Conservation (phyloP, 1,140 invertebrate genomes). For the Probaryconus sp. region DNA sequence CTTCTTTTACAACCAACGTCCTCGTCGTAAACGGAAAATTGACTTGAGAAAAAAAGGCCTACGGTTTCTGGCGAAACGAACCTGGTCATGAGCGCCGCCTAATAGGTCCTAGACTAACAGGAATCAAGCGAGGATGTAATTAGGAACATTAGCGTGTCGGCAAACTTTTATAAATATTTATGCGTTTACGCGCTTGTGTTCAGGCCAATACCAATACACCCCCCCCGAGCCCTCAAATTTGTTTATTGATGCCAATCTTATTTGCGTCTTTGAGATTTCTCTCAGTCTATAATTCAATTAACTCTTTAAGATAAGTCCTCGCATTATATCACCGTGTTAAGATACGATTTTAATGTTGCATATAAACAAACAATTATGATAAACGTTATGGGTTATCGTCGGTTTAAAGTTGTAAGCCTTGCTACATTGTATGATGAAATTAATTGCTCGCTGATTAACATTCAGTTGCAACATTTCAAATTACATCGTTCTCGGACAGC, state of each 20-base stretch:
- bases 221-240: no score
- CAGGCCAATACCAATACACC: no score
- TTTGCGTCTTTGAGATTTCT: conserved; percentile 26
- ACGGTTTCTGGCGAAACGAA: conserved; percentile 46
- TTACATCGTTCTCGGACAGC: conserved; percentile 31
- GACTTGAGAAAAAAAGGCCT: conserved; percentile 42
- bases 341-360: conserved; percentile 36
- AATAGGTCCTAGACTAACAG: conserved; percentile 52
- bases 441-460: conserved; percentile 31
- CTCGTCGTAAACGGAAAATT: conserved; percentile 62
- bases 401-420: neutral
- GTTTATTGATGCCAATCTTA: conserved; percentile 43
- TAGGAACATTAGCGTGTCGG: conserved; percentile 61
- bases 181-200: neutral
- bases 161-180: conserved; percentile 43
- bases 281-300: conserved; percentile 25
- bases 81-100: conserved; percentile 10
- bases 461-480: conserved; percentile 29
- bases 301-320: conserved; percentile 23
- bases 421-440: conserved; percentile 21
- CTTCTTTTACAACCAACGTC: conserved; percentile 60
- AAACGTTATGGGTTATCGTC: conserved; percentile 12
- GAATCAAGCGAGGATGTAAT: conserved; percentile 65
- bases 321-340: conserved; percentile 14
- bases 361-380: conserved; percentile 54